These are phyloP conservation scores for Oncorhynchus mykiss DNA, from an alignment of 2,113 vertebrate genomes.

Conservation along the genomic window DNA sequence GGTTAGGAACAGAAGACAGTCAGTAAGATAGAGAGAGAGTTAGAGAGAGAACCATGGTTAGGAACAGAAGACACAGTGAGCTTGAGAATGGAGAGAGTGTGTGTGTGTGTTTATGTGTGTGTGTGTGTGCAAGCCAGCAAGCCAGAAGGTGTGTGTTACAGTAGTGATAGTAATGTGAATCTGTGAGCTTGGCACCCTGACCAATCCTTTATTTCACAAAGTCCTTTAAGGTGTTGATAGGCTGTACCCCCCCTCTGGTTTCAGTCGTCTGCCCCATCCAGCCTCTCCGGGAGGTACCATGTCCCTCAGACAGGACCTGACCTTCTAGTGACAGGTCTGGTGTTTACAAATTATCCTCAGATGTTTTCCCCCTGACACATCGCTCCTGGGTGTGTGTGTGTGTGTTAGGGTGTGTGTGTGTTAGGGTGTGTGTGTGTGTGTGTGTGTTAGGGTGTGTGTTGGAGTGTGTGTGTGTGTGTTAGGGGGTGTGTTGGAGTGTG, in stretches of 20 bases:
- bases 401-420: no score
- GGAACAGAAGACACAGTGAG: no score
- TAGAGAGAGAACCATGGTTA: no score
- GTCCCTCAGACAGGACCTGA: background rate
- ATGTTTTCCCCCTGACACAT: conserved; percentile 61
- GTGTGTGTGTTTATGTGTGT: background rate
- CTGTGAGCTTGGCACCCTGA: background rate
- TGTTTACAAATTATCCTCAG: conserved; percentile 68
- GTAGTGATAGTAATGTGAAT: no score
- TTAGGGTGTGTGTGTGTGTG: no score
- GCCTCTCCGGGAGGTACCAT: background rate
- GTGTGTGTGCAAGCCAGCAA: background rate
- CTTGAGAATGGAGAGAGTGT: background rate
- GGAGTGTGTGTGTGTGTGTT: no score
- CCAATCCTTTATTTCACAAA: conserved; percentile 15
- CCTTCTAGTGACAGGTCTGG: conserved; percentile 25
- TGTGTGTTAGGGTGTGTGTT: no score
- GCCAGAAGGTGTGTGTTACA: conserved; percentile 5
- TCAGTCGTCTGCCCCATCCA: conserved; percentile 44
- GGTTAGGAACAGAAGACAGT: no score
- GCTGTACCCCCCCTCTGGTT: conserved; percentile 26
- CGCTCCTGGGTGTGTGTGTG: conserved; percentile 25
- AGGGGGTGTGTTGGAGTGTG: no score
- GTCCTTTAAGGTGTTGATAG: conserved; percentile 51
- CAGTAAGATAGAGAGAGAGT: no score